phyloP scores from a whole-genome alignment of 2,888 invertebrate species.

The Hanleya hanleyi region DNA sequence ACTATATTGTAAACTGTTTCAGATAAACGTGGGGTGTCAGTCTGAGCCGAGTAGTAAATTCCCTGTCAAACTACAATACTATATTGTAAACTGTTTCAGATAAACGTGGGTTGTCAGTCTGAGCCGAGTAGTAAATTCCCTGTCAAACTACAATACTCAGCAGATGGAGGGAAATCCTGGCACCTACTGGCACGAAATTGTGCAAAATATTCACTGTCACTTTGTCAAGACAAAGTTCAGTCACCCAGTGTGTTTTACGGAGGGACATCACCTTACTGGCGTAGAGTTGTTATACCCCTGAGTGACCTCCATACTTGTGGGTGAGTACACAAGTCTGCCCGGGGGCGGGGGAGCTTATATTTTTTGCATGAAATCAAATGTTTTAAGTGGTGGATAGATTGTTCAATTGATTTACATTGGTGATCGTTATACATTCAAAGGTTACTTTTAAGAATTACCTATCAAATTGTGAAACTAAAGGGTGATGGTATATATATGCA shows the following conservation, averaged over 20 bases:
- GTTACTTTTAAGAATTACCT: too few species aligned
- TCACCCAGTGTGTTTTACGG: constrained; percentile 71
- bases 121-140: constrained; percentile 64
- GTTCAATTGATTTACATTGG: too few species aligned
- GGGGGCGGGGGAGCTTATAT: too few species aligned
- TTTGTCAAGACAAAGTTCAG: constrained; percentile 63
- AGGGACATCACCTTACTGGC: constrained; percentile 70
- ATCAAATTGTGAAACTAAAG: too few species aligned
- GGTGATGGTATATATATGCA: too few species aligned
- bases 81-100: too few species aligned
- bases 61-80: constrained; percentile 50
- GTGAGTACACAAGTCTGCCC: too few species aligned
- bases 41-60: background rate
- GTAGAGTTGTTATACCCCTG: constrained; percentile 68
- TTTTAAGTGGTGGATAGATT: too few species aligned
- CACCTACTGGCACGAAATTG: constrained; percentile 68
- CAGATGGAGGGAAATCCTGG: constrained; percentile 72
- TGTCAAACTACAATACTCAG: constrained; percentile 72
- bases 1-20: too few species aligned
- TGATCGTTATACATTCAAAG: too few species aligned
- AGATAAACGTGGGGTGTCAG: too few species aligned
- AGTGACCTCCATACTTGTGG: constrained; percentile 71
- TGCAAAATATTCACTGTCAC: constrained; percentile 53
- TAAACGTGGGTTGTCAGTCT: constrained; percentile 74
- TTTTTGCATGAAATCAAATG: too few species aligned